phyloP scores from a whole-genome alignment of 2,797 vertebrate species.

The Nothura maculosa region DNA sequence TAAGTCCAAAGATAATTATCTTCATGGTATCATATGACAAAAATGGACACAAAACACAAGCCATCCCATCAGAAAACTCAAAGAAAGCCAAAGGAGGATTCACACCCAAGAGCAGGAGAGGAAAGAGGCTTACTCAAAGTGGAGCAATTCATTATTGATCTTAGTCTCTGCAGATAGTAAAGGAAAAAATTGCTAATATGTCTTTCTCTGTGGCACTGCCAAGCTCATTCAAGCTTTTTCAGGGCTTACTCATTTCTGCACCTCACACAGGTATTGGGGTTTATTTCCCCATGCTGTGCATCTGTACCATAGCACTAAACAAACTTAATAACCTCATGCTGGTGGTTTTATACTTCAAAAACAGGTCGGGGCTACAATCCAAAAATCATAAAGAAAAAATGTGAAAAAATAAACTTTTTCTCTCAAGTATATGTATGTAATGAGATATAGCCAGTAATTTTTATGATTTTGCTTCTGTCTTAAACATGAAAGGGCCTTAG shows the following conservation, averaged over 20 bases:
- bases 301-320: background rate
- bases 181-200: background rate
- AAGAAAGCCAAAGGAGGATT: conserved; percentile 15
- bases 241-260: background rate
- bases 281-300: background rate
- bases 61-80: background rate
- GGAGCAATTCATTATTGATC: background rate
- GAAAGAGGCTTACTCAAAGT: conserved; percentile 19
- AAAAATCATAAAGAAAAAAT: background rate
- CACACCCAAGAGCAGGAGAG: background rate
- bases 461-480: background rate
- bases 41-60: background rate
- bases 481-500: background rate
- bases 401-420: conserved; percentile 3
- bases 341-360: background rate
- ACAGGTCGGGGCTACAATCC: background rate
- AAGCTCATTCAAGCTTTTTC: background rate
- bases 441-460: background rate
- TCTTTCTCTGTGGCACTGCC: background rate
- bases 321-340: background rate
- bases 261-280: background rate
- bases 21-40: background rate
- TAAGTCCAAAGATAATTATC: background rate
- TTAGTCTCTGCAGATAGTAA: background rate
- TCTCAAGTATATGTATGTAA: background rate